Evolutionary conservation across 2,888 invertebrate genomes (phyloP), one percentile per base, ranked within the genome.

Genomic region (Aphrophora alni): DNA sequence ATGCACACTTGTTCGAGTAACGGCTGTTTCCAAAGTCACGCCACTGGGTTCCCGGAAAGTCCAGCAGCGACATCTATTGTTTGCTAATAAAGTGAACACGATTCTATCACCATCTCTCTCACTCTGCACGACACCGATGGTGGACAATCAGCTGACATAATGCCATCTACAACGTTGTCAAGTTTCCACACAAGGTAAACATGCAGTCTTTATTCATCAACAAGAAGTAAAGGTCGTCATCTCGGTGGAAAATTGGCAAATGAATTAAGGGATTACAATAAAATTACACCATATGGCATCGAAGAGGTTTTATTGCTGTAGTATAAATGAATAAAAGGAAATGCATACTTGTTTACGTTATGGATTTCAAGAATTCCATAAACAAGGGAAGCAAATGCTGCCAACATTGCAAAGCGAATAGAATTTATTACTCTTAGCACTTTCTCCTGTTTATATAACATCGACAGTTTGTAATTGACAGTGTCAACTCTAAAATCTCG

Each of bases 81-180:
- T 59, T 59, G 59, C 59, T 59, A 59, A 59, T 59, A 59, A 59
- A 59, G 59, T 59, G 59, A 3, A 59, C 59, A 59, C 59, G 59
- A 59, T 21, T 10, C 1, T 44, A 44, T 44, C 44, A 2, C 21
- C 59, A 14, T 21, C 59, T 59, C 59, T 59, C 59, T 59, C 59
- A 21, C 59, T 5, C 59, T 5, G 21, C 59, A 59, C 59, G 59
- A 59, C 59, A 59, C 59, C 44, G 44, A 33, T 14, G 44, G 59
- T 59, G 59, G 59, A 59, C 59, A 59, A 59, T 59, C 59, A 59
- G 59, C 59, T 59, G 59, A 59, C 59, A 59, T 59, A 59, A 59
- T 21, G 59, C 59, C 59, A 59, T 59, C 59, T 59, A 21, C 59
- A 21, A 59, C 59, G 59, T 59, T 59, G 59, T 59, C 59, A 59